These are phyloP conservation scores for Eulemur rubriventer DNA, from an alignment of 2,797 vertebrate species.

Conservation along the genomic window DNA sequence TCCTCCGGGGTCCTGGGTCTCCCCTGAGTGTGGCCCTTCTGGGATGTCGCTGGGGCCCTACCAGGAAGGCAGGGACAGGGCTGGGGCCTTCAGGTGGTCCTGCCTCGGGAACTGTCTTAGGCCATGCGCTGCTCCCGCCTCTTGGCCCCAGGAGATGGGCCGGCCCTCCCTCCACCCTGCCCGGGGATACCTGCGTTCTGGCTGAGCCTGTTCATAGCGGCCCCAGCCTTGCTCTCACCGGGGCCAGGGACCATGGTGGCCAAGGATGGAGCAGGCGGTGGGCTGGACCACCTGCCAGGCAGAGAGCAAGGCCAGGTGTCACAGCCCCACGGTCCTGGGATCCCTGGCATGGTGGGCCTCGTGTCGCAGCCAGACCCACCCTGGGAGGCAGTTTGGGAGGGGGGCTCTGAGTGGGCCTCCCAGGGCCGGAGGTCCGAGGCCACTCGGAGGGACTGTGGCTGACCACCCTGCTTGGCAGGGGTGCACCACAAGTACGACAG, in stretches of 20 bases:
- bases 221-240: not conserved
- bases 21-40: not conserved
- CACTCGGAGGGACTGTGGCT: accelerated
- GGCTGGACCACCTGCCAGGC: not conserved
- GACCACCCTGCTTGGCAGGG: conserved; percentile 81
- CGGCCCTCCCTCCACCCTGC: not conserved
- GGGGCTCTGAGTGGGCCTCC: accelerated
- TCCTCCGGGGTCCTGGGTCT: accelerated
- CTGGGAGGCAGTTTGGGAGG: accelerated
- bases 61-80: not conserved
- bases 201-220: not conserved
- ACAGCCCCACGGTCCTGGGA: not conserved
- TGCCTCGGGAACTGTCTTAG: not conserved
- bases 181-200: accelerated
- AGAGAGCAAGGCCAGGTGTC: not conserved
- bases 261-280: not conserved
- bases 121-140: accelerated
- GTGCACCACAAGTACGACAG: conserved; percentile 95
- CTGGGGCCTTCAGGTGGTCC: not conserved
- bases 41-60: not conserved
- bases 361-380: not conserved
- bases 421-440: not conserved
- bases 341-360: not conserved
- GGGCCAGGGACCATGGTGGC: not conserved
- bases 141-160: too few relatives aligned